Base-by-base conservation (phyloP, 2,797 vertebrate species). In the Loris lydekkerianus region DNA sequence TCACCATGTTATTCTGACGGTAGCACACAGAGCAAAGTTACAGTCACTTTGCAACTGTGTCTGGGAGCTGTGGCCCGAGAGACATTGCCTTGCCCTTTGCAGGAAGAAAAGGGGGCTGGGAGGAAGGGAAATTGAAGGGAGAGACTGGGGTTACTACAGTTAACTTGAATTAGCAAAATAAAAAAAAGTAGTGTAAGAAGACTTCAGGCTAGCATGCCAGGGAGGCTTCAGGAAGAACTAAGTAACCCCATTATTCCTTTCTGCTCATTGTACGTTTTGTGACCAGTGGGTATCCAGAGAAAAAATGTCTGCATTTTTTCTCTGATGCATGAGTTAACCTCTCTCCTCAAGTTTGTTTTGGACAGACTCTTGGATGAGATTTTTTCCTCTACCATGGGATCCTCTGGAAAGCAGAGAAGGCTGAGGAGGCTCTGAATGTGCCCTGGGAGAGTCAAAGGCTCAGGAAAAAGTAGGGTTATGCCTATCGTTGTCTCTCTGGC, bases 171-270 rank as follows among this genome's bases (percentile, higher is more conserved):
- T 93, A 84, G 90, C 17, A 21, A 87, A 21, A 75, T 31, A 2
- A 84, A 83, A 96, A 86, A 58, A 49, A 34, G 46, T 61, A 21
- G 60, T 61, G 15, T 77, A 69, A 87, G 84, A 77, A 85, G 20
- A 70, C 76, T 78, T 95, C 94, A 37, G 27, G 91, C 92, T 94
- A 69, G n/a, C 80, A 95, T 81, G 93, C 67, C 89, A 93, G 65
- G 43, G 85, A 86, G 65, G 49, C 94, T 97, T 96, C 61, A 40
- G 75, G 92, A 93, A 69, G 61, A 95, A 72, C 20, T 77, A 93
- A 94, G 80, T 77, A 92, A 82, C 83, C 53, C 40, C 37, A 80
- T 17, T 76, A 76, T 93, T 90, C 3, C 2, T 86, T 61, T 97
- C 95, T 96, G 25, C 58, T 97, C 77, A 81, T 95, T 18, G 23